Percentiles rank a stretch among this genome's conserved stretches.
Conservation (phyloP, 2,113 vertebrate species). For the cattle (Bos taurus) region ARS-UCD2.0 NC_037343.1:44176001-44176500, state of each 20-base stretch:
- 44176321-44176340: background rate
- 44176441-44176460: background rate
- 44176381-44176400: background rate
- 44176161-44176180: background rate
- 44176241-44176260: background rate
- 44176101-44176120: background rate
- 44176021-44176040: background rate
- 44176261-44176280: background rate
- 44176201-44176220: background rate
- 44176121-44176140: background rate
- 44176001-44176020: background rate
- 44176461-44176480: background rate
- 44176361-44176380: too few relatives aligned
- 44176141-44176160: background rate
- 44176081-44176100: background rate
- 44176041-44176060: background rate
- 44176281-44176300: background rate
- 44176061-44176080: background rate
- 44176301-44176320: background rate
- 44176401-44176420: rapidly evolving
- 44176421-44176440: background rate
- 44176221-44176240: background rate
- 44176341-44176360: rapidly evolving
- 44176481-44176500: background rate
- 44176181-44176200: background rate